phyloP scores from a whole-genome alignment of 2,797 vertebrate species.

The Danionella dracula region DNA sequence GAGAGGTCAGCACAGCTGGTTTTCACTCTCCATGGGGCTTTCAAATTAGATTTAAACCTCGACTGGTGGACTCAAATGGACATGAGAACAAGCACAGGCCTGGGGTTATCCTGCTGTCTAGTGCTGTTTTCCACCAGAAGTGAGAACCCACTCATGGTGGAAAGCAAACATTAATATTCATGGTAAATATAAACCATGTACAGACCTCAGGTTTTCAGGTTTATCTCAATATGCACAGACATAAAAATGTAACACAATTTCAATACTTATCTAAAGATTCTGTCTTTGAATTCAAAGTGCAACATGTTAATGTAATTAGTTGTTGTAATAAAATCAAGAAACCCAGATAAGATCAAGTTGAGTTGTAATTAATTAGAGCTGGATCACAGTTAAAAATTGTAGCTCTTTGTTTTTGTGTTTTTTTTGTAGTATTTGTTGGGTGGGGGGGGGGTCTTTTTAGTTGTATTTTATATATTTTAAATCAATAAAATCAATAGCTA shows the following conservation, averaged over 20 bases:
- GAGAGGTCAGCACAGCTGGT: slow-evolving; percentile 22
- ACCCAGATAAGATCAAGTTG: too few relatives aligned
- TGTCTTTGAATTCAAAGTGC: neutral
- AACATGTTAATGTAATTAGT: too few relatives aligned
- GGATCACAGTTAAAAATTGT: too few relatives aligned
- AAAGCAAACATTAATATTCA: slow-evolving; percentile 30
- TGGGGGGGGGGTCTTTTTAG: too few relatives aligned
- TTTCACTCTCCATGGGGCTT: slow-evolving; percentile 28
- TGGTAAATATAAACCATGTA: slow-evolving; percentile 35
- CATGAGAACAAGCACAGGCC: slow-evolving; percentile 34
- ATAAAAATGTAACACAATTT: slow-evolving; percentile 4
- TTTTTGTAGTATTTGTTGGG: too few relatives aligned
- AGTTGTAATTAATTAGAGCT: too few relatives aligned
- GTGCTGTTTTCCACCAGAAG: slow-evolving; percentile 11
- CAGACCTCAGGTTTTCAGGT: slow-evolving; percentile 10
- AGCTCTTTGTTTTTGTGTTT: too few relatives aligned
- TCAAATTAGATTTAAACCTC: slow-evolving; percentile 21
- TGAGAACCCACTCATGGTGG: slow-evolving; percentile 20
- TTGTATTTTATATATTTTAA: too few relatives aligned
- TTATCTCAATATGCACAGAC: slow-evolving; percentile 7
- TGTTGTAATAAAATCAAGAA: too few relatives aligned
- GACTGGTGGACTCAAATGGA: slow-evolving; percentile 18
- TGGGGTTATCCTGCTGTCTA: slow-evolving; percentile 31
- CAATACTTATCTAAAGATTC: neutral
- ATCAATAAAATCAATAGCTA: too few relatives aligned